A percentile compares a stretch with the other conserved stretches of the same genome.
These are phyloP conservation scores for Darevskia nairensis DNA, from an alignment of 2,797 vertebrate species.

Conservation along the genomic window DNA sequence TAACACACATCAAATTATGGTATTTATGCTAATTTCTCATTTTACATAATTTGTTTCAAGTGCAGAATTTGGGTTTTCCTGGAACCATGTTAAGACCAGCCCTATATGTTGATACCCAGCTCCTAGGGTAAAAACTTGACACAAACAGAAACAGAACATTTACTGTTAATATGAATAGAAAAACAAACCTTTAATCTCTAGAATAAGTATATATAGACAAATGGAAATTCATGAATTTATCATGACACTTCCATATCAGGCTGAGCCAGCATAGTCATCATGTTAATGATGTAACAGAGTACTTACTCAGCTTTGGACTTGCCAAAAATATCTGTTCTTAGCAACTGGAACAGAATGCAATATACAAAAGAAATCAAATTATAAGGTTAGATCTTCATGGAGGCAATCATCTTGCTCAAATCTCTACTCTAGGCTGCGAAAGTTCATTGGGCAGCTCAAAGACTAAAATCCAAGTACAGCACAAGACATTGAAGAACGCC, in stretches of 20 bases:
- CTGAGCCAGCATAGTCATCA: not conserved
- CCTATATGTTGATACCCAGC: not conserved
- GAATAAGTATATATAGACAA: not conserved
- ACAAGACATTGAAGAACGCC: not conserved
- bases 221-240: slow-evolving; percentile 12
- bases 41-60: not conserved
- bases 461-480: not conserved
- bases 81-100: not conserved
- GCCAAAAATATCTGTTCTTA: slow-evolving; percentile 15
- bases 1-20: not conserved
- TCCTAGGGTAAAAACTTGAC: not conserved
- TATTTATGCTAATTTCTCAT: not conserved
- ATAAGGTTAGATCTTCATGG: not conserved
- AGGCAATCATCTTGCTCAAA: slow-evolving; percentile 3
- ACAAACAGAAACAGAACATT: not conserved
- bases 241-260: not conserved
- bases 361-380: slow-evolving; percentile 12
- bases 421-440: not conserved
- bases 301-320: not conserved
- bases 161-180: not conserved
- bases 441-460: not conserved
- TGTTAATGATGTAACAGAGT: not conserved
- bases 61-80: not conserved
- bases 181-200: slow-evolving; percentile 19
- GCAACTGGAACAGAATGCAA: not conserved